phyloP scores from a whole-genome alignment of 1,140 invertebrate species.

The Ostrea edulis region DNA sequence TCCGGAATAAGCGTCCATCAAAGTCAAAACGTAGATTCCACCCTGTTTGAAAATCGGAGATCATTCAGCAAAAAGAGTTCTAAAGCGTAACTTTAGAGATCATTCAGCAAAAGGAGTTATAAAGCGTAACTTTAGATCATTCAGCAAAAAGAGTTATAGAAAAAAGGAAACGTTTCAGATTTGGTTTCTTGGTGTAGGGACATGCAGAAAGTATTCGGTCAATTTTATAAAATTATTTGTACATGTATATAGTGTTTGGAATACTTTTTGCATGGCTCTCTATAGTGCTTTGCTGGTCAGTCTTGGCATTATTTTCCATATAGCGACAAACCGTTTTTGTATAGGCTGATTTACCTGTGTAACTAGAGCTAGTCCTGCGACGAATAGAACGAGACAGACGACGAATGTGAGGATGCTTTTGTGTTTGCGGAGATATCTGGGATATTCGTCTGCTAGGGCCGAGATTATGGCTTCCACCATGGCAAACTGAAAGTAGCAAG shows the following conservation, averaged over 20 bases:
- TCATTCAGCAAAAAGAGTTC: too few species aligned
- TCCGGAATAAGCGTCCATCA: constrained; percentile 91
- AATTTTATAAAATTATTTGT: too few species aligned
- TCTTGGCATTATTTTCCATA: too few species aligned
- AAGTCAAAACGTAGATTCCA: constrained; percentile 58
- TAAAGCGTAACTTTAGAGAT: too few species aligned
- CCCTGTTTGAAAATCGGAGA: constrained; percentile 45
- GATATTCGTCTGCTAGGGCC: constrained; percentile 83
- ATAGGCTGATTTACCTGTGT: constrained; percentile 81
- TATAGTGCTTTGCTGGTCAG: too few species aligned
- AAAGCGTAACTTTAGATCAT: too few species aligned
- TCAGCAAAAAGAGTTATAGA: too few species aligned
- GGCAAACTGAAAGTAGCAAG: constrained; percentile 84
- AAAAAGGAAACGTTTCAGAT: too few species aligned
- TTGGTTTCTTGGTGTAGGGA: too few species aligned
- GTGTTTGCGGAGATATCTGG: constrained; percentile 57
- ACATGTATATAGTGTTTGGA: too few species aligned
- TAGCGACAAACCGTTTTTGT: background rate
- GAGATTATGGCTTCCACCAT: constrained; percentile 88
- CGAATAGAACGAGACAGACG: constrained; percentile 83
- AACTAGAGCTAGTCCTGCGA: constrained; percentile 85
- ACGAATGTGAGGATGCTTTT: constrained; percentile 61
- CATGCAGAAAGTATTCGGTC: too few species aligned
- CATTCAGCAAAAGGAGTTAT: background rate
- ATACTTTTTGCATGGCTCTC: background rate